Conservation (phyloP, 2,888 invertebrate genomes). For the Erebia ligea region DNA sequence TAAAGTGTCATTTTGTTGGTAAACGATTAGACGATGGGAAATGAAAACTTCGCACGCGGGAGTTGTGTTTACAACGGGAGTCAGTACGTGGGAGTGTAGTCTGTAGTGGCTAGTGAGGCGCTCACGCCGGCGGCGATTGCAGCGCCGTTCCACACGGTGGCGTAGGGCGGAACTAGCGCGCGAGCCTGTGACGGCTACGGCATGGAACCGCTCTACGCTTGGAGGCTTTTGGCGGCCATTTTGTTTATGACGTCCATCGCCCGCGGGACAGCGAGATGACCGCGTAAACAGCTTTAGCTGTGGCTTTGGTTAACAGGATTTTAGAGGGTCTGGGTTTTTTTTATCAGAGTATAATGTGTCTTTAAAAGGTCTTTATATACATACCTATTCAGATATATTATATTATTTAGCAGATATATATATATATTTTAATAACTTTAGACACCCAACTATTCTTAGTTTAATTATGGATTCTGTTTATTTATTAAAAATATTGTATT, state of each 20-base stretch:
- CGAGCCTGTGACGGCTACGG: constrained; percentile 61
- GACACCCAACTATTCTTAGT: no score
- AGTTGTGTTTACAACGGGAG: constrained; percentile 74
- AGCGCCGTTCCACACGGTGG: constrained; percentile 55
- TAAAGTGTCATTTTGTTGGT: constrained; percentile 62
- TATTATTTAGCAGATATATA: no score
- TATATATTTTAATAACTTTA: no score
- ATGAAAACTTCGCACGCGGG: constrained; percentile 58
- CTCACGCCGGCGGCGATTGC: constrained; percentile 51
- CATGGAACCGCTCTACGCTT: constrained; percentile 51
- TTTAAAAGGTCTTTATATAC: not conserved
- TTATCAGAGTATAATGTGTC: not conserved
- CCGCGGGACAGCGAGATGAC: constrained; percentile 50
- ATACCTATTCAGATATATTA: not conserved
- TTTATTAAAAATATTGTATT: no score
- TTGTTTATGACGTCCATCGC: constrained; percentile 58
- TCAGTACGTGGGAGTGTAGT: constrained; percentile 75
- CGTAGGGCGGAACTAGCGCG: constrained; percentile 67
- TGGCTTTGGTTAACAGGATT: not conserved
- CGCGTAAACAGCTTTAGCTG: constrained; percentile 35
- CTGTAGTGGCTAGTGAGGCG: constrained; percentile 48
- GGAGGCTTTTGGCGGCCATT: constrained; percentile 68
- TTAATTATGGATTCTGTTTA: no score
- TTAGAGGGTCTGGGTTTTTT: not conserved
- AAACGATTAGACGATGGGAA: constrained; percentile 60